Base-by-base conservation (phyloP, 2,797 vertebrate genomes). In the Psittacula echo region DNA sequence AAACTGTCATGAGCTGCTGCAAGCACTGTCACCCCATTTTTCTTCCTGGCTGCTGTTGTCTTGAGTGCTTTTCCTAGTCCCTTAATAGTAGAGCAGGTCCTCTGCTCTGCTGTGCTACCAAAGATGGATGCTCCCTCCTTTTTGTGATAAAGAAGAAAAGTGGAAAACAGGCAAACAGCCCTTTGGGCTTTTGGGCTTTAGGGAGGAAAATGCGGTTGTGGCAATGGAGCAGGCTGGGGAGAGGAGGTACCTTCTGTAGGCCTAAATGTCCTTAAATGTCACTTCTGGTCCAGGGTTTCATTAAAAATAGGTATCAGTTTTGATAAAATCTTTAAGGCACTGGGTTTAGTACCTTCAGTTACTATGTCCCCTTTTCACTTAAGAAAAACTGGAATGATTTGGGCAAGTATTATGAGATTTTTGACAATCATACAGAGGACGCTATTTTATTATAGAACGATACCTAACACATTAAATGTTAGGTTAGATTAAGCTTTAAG, bases 171-270 rank as follows among this genome's bases (percentile, higher is more conserved):
- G 24, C 47, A 51, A 74, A 42, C 2, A 48, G 64, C 39, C 27
- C 24, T 50, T n/a, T 3, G 1, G 34, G 37, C 12, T 7, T 44
- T 2, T 1, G 19, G 42, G 23, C 60, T 56, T 12, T 3, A 34
- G 44, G 80, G 42, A 82, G 32, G 34, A 77, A 44, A 37, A 37
- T 2, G 3, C 32, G 50, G 8, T 44, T 22, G 1, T 1, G 9
- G 53, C 53, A 21, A 9, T 22, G 32, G 42, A 16, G 7, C 37
- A 60, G 53, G n/a, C 39, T 53, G 61, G 16, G 34, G 27, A 77
- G 71, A 7, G 15, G 17, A 81, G 13, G 24, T 86, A 53, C 54
- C 27, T 93, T 79, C 65, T 50, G 26, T 24, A 51, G 17, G 48
- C 30, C 30, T 37, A 24, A 37, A 60, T 17, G n/a, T 24, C n/a